Percentiles rank a stretch among this genome's conserved stretches.
Conservation (phyloP, 2,888 invertebrate species). For the Shargacucullia verbasci region DNA sequence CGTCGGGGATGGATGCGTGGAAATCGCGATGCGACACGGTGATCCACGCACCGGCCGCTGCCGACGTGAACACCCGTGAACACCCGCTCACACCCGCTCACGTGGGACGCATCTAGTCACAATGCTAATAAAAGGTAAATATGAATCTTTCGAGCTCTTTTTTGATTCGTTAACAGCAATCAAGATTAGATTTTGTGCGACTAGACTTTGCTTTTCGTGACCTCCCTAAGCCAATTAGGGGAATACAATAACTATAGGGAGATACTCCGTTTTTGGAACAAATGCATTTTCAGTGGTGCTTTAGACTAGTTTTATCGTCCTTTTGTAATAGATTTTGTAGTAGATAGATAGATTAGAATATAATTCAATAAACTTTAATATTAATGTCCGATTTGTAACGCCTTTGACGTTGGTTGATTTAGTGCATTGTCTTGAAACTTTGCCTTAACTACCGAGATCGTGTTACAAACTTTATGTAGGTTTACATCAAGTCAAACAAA, state of each 20-base stretch:
- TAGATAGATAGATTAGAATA: too few relatives aligned
- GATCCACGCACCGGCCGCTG: conserved; percentile 77
- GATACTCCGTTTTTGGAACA: too few relatives aligned
- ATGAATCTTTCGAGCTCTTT: conserved; percentile 20
- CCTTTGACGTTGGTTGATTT: not conserved
- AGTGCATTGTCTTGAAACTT: conserved; percentile 7
- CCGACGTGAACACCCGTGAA: conserved; percentile 31
- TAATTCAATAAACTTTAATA: too few relatives aligned
- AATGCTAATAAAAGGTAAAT: conserved; percentile 50
- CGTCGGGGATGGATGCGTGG: conserved; percentile 88
- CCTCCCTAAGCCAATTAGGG: too few relatives aligned
- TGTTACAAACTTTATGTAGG: conserved; percentile 24
- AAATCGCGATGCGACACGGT: conserved; percentile 88
- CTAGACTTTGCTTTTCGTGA: not conserved
- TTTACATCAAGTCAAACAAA: conserved; percentile 10
- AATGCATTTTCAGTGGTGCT: too few relatives aligned
- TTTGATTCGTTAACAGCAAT: conserved; percentile 18
- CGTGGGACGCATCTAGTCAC: conserved; percentile 49
- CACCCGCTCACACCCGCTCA: conserved; percentile 49
- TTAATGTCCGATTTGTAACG: not conserved
- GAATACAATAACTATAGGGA: too few relatives aligned
- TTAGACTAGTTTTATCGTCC: too few relatives aligned
- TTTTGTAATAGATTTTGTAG: too few relatives aligned
- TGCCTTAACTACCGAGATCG: conserved; percentile 6
- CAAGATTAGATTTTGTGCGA: not conserved